Evolutionary conservation across 35 echinoderm and acorn worm species (phyloP).

Genomic region (Antedon bifida): DNA sequence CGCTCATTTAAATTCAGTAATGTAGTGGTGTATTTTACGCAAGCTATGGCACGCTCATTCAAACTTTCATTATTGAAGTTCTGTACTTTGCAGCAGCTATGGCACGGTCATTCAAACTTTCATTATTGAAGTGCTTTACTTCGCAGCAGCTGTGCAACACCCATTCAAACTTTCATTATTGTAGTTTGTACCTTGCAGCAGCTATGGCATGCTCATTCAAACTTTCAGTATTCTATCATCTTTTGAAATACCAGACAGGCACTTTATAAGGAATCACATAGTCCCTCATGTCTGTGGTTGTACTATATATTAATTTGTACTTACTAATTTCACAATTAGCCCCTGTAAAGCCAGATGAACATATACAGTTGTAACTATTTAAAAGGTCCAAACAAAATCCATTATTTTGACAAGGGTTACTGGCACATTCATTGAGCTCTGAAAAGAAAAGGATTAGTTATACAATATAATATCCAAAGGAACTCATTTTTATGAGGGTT

Average conservation of each 20-base stretch:
- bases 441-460: background rate
- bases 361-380: conserved; percentile 21
- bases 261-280: background rate
- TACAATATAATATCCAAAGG: background rate
- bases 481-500: no score
- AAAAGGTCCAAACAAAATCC: conserved; percentile 10
- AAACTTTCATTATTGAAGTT: no score
- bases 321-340: conserved; percentile 26
- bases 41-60: no score
- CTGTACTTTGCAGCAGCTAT: no score
- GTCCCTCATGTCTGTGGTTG: background rate
- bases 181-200: no score
- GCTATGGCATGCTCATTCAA: no score
- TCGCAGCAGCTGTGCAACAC: no score
- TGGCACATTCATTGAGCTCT: conserved; percentile 17
- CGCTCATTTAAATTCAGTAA: no score
- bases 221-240: background rate
- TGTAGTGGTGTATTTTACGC: no score
- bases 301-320: background rate
- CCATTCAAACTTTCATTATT: no score
- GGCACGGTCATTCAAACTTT: no score
- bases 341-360: conserved; percentile 6
- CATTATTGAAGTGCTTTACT: no score
- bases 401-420: conserved; percentile 19
- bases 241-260: background rate